A percentile compares a stretch with the other conserved stretches of the same genome.
Evolutionary conservation across 2,797 vertebrate species (phyloP).

Genomic region (Anguilla pacifica): DNA sequence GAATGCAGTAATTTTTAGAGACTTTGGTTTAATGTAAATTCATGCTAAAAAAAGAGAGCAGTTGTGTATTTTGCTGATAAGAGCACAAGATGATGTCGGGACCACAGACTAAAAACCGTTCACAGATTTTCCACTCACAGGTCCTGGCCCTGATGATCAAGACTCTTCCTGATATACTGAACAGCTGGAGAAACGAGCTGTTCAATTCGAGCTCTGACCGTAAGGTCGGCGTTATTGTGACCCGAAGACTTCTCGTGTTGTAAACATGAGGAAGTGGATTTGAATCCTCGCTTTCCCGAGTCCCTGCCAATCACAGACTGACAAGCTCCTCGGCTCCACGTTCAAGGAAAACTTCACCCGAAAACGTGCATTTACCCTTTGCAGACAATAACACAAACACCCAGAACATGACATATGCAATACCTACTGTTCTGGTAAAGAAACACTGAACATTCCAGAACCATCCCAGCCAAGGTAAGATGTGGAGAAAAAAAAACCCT

Average conservation of each 20-base stretch:
- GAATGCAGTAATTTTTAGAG: neutral
- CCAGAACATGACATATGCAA: neutral
- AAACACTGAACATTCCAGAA: neutral
- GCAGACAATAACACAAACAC: neutral
- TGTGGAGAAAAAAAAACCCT: neutral
- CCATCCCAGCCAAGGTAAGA: neutral
- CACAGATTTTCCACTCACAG: neutral
- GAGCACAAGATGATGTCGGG: neutral
- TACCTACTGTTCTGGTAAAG: neutral
- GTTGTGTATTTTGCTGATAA: neutral
- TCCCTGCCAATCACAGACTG: too few relatives aligned
- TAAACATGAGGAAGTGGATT: neutral
- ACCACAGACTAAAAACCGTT: neutral
- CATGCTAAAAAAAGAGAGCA: neutral
- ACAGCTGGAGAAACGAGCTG: neutral
- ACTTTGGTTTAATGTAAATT: neutral
- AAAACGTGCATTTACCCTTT: too few relatives aligned
- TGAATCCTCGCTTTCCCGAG: neutral
- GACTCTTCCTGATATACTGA: neutral
- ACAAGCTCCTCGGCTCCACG: neutral
- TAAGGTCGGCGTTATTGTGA: neutral
- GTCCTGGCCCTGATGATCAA: neutral
- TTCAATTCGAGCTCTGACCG: neutral
- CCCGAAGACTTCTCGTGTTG: neutral
- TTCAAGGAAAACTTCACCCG: neutral